Base-by-base conservation (phyloP, 2,888 invertebrate genomes). In the Schizaphis graminum region DNA sequence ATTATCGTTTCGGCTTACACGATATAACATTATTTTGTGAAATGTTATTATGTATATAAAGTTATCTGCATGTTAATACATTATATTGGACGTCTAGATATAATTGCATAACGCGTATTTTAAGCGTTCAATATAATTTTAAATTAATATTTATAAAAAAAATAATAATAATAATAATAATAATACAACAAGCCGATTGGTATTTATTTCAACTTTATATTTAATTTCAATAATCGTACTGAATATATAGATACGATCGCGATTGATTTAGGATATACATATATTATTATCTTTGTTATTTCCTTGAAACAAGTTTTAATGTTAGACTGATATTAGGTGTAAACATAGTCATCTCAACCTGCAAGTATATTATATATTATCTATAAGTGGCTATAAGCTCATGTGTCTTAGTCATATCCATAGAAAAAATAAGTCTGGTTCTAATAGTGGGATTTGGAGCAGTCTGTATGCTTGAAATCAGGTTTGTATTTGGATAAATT, bases 281-380 rank as follows among this genome's bases (percentile, higher is more conserved):
- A 77, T 77, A 77, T 77, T 77, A 77, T 77, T 77, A 77, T 77
- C 35, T 77, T 77, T 77, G 35, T 35, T 77, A 77, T 41, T 77
- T 77, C 21, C 21, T 77, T 21, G 77, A 77, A 77, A 77, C 77
- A 77, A 21, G 77, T 77, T 77, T 77, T 77, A 77, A 77, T 35
- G 35, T 77, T 77, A 35, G 8, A 35, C 77, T 77, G 35, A 35
- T 8, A 77, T 77, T 77, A 35, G 77, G 21, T 77, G 77, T 77
- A 77, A 77, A 35, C 35, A 77, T 77, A 77, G 35, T 35, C 35
- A 77, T 77, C 67, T 35, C 77, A 77, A 21, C 35, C 21, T 35
- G 21, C 8, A 77, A 77, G 77, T 77, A 21, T 77, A 24, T 77
- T 77, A 77, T 77, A 21, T 77, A 77, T 21, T 35, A 21, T 35